A percentile compares a stretch with the other conserved stretches of the same genome.
These are phyloP conservation scores for Melanocharis versteri DNA, from an alignment of 2,113 vertebrate species.

Conservation along the genomic window DNA sequence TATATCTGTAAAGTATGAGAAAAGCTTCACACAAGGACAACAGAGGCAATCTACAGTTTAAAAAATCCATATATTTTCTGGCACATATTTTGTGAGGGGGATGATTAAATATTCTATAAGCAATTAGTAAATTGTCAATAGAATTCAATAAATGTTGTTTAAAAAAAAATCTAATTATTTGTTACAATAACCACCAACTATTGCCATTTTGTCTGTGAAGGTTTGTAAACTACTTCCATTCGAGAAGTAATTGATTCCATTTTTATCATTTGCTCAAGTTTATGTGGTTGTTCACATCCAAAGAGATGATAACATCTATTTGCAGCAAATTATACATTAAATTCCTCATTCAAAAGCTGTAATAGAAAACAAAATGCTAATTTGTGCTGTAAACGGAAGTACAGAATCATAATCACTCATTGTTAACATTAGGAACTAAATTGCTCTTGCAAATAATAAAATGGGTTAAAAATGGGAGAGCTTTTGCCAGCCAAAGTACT, in stretches of 20 bases:
- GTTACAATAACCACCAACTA: slow-evolving; percentile 74
- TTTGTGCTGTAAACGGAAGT: slow-evolving; percentile 81
- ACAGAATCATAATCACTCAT: slow-evolving; percentile 80
- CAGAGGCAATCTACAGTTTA: not conserved
- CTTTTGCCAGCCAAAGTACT: slow-evolving; percentile 6
- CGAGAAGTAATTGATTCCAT: slow-evolving; percentile 82
- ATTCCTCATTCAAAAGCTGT: slow-evolving; percentile 80
- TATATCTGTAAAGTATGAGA: not conserved
- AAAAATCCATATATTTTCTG: not conserved
- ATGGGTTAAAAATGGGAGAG: slow-evolving; percentile 63
- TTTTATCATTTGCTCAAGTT: slow-evolving; percentile 83
- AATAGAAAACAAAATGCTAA: slow-evolving; percentile 84
- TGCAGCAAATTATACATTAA: slow-evolving; percentile 84
- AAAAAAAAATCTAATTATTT: slow-evolving; percentile 76
- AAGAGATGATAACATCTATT: slow-evolving; percentile 84
- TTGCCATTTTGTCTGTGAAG: slow-evolving; percentile 72
- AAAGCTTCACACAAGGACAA: not conserved
- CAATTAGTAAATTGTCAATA: slow-evolving; percentile 73
- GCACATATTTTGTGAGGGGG: slow-evolving; percentile 1
- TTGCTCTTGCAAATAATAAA: slow-evolving; percentile 77
- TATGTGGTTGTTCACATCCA: slow-evolving; percentile 77
- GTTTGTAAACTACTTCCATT: slow-evolving; percentile 80
- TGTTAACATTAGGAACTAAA: slow-evolving; percentile 79
- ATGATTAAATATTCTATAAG: slow-evolving; percentile 50
- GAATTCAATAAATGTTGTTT: slow-evolving; percentile 75